Percentiles rank a stretch among this genome's conserved stretches.
phyloP scores from a whole-genome alignment of 37 sponge, comb jelly and placozoan species.

The Spongilla lacustris region DNA sequence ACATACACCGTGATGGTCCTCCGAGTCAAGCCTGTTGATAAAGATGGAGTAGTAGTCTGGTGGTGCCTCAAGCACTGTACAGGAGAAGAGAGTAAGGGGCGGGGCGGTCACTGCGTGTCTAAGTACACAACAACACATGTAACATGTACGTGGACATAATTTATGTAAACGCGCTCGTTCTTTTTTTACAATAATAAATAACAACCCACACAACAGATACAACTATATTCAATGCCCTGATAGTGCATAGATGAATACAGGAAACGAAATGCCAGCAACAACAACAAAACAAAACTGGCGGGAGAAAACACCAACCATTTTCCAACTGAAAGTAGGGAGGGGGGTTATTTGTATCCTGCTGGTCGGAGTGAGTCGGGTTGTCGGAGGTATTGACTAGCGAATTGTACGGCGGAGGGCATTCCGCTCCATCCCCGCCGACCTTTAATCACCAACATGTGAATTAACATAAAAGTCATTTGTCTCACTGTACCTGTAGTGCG shows the following conservation, averaged over 20 bases:
- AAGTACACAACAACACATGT: background rate
- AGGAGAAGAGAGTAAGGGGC: background rate
- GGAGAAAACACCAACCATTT: background rate
- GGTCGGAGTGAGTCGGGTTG: background rate
- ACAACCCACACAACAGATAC: background rate
- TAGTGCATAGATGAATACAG: background rate
- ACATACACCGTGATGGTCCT: conserved; percentile 12
- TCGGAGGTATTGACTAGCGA: background rate
- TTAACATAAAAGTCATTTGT: background rate
- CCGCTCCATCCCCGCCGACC: background rate
- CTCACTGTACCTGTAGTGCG: background rate
- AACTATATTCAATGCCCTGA: background rate
- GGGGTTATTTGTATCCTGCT: background rate
- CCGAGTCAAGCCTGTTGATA: conserved; percentile 50
- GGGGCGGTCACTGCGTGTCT: background rate
- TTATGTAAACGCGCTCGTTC: no score
- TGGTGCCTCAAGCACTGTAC: conserved; percentile 22
- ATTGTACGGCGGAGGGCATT: background rate
- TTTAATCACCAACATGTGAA: background rate
- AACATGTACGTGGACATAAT: background rate
- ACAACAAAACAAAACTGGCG: background rate
- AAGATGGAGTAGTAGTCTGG: conserved; percentile 55
- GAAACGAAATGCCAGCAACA: background rate
- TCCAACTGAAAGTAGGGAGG: background rate
- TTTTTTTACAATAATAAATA: no score